These are phyloP conservation scores for Sitobion miscanthi DNA, from an alignment of 1,140 invertebrate genomes.

Conservation along the genomic window DNA sequence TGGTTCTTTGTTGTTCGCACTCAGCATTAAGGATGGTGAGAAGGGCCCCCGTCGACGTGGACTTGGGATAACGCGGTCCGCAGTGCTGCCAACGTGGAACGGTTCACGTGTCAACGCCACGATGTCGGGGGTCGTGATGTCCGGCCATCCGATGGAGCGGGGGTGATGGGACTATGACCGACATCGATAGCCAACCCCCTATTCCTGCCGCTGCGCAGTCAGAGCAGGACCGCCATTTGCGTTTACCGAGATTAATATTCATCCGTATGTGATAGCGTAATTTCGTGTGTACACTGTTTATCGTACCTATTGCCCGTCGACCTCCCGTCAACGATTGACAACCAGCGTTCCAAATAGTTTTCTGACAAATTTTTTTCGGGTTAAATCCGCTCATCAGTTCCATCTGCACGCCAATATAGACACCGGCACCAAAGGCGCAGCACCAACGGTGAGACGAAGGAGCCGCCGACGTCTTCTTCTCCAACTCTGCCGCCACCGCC, in stretches of 20 bases:
- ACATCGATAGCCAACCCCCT: constrained; percentile 36
- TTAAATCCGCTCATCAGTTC: neutral
- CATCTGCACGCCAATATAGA: neutral
- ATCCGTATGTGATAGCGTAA: constrained; percentile 55
- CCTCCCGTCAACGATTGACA: neutral
- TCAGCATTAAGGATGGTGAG: neutral
- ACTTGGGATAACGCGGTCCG: constrained; percentile 8
- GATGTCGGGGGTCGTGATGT: neutral
- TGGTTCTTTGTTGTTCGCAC: constrained; percentile 45
- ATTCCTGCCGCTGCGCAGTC: neutral
- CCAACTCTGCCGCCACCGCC: neutral
- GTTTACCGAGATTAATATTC: constrained; percentile 53
- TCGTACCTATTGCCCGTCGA: neutral
- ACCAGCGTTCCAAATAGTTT: neutral
- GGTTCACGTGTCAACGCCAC: neutral
- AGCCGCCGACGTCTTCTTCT: neutral
- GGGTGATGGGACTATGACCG: neutral
- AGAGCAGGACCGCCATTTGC: constrained; percentile 50
- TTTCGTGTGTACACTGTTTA: constrained; percentile 27
- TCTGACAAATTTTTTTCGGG: neutral
- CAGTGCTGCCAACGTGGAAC: constrained; percentile 14
- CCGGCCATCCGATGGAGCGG: neutral
- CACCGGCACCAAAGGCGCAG: neutral
- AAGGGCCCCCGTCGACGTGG: neutral
- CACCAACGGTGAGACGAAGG: neutral